Conservation (phyloP, 2,888 invertebrate genomes). For the Oconnorella tubifera region DNA sequence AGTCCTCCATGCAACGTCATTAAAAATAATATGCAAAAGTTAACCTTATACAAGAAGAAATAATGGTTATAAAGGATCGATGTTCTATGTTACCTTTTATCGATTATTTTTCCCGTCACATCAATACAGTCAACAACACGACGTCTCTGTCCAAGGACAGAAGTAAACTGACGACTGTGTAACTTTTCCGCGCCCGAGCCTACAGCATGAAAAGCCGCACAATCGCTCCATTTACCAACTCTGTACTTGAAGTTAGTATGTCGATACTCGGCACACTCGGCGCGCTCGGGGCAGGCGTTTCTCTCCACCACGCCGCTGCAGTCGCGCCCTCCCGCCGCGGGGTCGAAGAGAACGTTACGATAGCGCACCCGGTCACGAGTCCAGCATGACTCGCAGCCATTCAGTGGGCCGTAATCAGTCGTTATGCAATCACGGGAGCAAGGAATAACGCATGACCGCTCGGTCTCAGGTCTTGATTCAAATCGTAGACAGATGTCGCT, state of each 20-base stretch:
- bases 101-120: slow-evolving; percentile 18
- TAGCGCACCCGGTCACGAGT: slow-evolving; percentile 19
- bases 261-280: slow-evolving; percentile 21
- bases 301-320: slow-evolving; percentile 23
- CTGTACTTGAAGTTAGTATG: slow-evolving; percentile 22
- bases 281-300: slow-evolving; percentile 13
- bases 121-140: slow-evolving; percentile 28
- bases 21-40: neutral
- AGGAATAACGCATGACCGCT: slow-evolving; percentile 20
- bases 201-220: slow-evolving; percentile 19
- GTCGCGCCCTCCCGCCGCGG: slow-evolving; percentile 19
- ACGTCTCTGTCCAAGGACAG: slow-evolving; percentile 27
- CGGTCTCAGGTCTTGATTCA: no score
- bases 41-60: neutral
- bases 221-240: slow-evolving; percentile 22
- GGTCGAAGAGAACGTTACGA: slow-evolving; percentile 23
- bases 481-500: slow-evolving; percentile 14
- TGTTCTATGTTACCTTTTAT: no score
- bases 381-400: slow-evolving; percentile 31
- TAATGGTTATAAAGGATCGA: neutral
- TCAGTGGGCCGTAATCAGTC: slow-evolving; percentile 35
- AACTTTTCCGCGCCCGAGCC: slow-evolving; percentile 16
- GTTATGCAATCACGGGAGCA: slow-evolving; percentile 31
- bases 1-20: no score
- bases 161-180: slow-evolving; percentile 15